Base-by-base conservation (phyloP, 2,797 vertebrate genomes). In the Macropus fuliginosus region DNA sequence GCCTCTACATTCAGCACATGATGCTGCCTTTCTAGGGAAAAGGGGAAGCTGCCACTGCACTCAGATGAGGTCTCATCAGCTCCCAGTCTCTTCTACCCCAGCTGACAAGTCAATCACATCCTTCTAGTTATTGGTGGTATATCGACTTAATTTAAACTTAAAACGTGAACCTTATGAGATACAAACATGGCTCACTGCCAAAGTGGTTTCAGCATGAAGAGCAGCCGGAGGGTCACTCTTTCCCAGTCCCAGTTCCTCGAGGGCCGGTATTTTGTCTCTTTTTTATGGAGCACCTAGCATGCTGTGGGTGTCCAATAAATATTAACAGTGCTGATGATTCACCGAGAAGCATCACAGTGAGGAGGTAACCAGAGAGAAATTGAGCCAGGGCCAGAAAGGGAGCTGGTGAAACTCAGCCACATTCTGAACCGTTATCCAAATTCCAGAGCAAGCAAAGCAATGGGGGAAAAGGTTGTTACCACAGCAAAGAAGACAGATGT, bases 231-330 rank as follows among this genome's bases (percentile, higher is more conserved):
- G 90, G 90, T 40, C 54, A 4, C 16, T 18, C 4, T 24, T 62
- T 55, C 5, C 54, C 11, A 57, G 55, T 93, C 55, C 95, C 56
- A 0, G 34, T 96, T 91, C 96, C 95, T 96, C 0, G 31, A 97
- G 93, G 95, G 94, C 95, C 91, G 56, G 91, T n/a, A 55, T 55
- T 91, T 24, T 31, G 90, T 91, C 40, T 90, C 46, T 90, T 28
- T 91, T 91, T 62, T 66, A 1, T 3, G 55, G 0, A 1, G 57
- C 40, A 27, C 40, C 94, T 29, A 28, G 81, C 91, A 62, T 55
- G 91, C 92, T 6, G 91, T 59, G 55, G 94, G 97, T 52, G 50
- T 55, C 74, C 93, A 94, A 97, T 97, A 97, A 97, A 97, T 93
- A 95, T 92, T 97, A 96, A 54, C 0, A 56, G 87, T 50, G 54